phyloP scores from a whole-genome alignment of 2,797 vertebrate genomes.

The Notolepis coatsorum region DNA sequence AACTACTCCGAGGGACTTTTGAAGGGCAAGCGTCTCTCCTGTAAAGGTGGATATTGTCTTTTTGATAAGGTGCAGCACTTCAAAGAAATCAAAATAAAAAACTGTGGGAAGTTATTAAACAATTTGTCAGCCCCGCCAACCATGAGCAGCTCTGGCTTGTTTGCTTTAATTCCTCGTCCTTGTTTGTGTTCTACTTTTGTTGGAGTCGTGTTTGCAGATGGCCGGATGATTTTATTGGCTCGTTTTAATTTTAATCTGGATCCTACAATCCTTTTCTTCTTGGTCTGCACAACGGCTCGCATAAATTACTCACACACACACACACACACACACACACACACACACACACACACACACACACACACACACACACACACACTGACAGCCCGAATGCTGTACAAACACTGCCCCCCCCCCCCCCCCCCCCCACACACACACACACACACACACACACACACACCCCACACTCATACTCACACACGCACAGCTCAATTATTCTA shows the following conservation, averaged over 20 bases:
- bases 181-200: constrained; percentile 26
- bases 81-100: constrained; percentile 1
- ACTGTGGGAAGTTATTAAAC: constrained; percentile 24
- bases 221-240: constrained; percentile 50
- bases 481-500: no score
- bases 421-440: no score
- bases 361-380: no score
- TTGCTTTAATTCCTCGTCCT: constrained; percentile 29
- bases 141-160: constrained; percentile 25
- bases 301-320: no score
- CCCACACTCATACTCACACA: no score
- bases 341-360: no score
- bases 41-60: constrained; percentile 2
- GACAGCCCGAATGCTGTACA: no score
- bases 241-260: constrained; percentile 49
- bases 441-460: no score
- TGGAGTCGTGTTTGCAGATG: background rate
- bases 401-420: no score
- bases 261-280: no score
- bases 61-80: background rate
- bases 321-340: no score
- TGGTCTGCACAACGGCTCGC: no score
- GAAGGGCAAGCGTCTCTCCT: constrained; percentile 15
- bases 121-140: constrained; percentile 37
- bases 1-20: constrained; percentile 19